Conservation (phyloP, 2,113 vertebrate species). For the Vireo altiloquus region DNA sequence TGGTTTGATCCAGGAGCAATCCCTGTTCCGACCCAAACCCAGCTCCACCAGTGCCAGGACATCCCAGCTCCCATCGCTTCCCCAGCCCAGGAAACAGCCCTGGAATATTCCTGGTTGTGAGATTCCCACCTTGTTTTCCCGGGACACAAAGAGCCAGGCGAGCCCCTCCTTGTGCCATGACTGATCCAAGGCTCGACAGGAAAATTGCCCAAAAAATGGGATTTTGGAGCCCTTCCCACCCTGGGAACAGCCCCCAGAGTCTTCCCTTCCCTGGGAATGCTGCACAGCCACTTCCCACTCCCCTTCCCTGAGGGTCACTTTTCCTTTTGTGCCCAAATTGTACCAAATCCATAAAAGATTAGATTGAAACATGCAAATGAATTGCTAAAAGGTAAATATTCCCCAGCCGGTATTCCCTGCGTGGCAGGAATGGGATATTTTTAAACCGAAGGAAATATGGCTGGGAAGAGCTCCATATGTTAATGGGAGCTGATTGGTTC, state of each 20-base stretch:
- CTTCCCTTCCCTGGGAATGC: not conserved
- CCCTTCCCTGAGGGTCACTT: fast-evolving
- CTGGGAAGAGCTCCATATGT: not conserved
- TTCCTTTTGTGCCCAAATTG: fast-evolving
- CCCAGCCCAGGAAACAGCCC: not conserved
- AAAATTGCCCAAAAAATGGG: fast-evolving
- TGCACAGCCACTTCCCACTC: not conserved
- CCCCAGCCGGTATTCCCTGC: not conserved
- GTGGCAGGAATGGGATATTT: not conserved
- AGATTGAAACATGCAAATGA: not conserved
- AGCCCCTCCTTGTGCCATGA: fast-evolving
- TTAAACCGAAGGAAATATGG: not conserved
- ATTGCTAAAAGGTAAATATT: not conserved
- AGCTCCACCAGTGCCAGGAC: too few species aligned
- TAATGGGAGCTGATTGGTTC: not conserved
- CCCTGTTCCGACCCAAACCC: not conserved
- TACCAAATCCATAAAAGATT: not conserved
- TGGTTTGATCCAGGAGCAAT: not conserved
- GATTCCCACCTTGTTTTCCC: not conserved
- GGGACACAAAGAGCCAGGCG: not conserved
- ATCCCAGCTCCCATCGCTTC: not conserved
- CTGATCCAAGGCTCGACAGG: fast-evolving
- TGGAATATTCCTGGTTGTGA: not conserved
- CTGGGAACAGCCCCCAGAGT: fast-evolving
- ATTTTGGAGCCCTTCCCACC: fast-evolving